Base-by-base conservation (phyloP, 2,888 invertebrate genomes). In the Lysandra coridon region DNA sequence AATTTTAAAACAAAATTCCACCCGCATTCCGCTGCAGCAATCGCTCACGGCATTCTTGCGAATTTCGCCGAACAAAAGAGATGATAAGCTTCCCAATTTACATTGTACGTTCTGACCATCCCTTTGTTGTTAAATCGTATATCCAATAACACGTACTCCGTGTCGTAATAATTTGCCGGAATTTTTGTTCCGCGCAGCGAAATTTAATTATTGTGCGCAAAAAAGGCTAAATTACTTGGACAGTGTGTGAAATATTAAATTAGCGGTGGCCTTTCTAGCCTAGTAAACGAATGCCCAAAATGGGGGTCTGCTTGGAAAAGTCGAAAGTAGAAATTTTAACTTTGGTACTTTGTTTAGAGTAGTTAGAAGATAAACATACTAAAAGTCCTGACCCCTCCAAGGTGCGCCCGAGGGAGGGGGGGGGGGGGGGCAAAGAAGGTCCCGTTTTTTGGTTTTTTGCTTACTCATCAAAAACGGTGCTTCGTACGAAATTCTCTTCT, bases 61-160 rank as follows among this genome's bases (percentile, higher is more conserved):
- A 90, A 91, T 90, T 88, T 87, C 86, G 80, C 81, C 82, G 85
- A 88, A 90, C 90, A 91, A 91, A 86, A 85, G 86, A 85, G 85
- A 82, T 89, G 86, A 90, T 89, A 88, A 86, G 87, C 84, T 88
- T 87, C 86, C 87, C 88, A 89, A 91, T 91, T 81, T 82, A 84
- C 84, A 89, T 91, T 91, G 90, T 90, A 88, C 83, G 84, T 73
- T 82, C 83, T 87, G 87, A 86, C 87, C 84, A 85, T 84, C 76
- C 53, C 33, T 76, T 76, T 76, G 76, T 76, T 53, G 76, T 53
- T 76, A 53, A 76, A 76, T 33, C 53, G 53, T 53, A 76, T 57
- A 57, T 76, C 30, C 53, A 76, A 53, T 76, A 76, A 53, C 74
- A 74, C 57, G 53, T 76, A 76, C 33, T 69, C 33, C 69, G 17